Percentiles rank a stretch among this genome's conserved stretches.
These are phyloP conservation scores for Sapayoa aenigma DNA, from an alignment of 2,113 vertebrate genomes.

Conservation along the genomic window DNA sequence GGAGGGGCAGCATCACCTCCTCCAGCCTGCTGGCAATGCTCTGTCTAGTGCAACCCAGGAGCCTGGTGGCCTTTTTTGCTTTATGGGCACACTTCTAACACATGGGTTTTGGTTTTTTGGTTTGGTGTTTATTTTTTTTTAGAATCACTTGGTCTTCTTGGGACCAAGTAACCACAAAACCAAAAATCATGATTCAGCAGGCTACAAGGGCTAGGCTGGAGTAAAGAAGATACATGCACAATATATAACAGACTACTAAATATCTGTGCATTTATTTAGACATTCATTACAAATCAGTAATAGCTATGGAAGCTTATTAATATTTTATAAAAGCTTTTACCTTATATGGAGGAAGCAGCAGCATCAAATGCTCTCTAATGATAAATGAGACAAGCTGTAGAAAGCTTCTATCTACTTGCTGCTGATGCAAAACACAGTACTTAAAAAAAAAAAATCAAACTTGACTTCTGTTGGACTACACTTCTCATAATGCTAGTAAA, in stretches of 20 bases:
- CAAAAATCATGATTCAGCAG: neutral
- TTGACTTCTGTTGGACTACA: conserved; percentile 31
- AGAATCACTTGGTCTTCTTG: neutral
- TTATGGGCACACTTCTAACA: neutral
- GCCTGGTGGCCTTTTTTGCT: neutral
- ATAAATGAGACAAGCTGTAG: conserved; percentile 54
- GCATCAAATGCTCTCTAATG: conserved; percentile 55
- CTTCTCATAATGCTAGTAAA: conserved; percentile 37
- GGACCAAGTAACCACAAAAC: conserved; percentile 30
- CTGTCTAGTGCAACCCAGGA: neutral
- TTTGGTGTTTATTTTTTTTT: neutral
- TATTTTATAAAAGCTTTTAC: conserved; percentile 59
- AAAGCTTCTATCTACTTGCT: conserved; percentile 59
- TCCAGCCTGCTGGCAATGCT: neutral
- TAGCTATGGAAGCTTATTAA: conserved; percentile 14
- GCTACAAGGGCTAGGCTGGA: neutral
- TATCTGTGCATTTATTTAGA: conserved; percentile 35
- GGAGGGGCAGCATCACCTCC: neutral
- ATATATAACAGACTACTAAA: conserved; percentile 30
- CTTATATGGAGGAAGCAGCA: conserved; percentile 35
- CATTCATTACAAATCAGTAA: conserved; percentile 40
- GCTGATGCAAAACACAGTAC: conserved; percentile 45
- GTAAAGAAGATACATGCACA: conserved; percentile 20
- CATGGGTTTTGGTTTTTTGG: fast-evolving
- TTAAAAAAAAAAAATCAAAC: conserved; percentile 52